A percentile compares a stretch with the other conserved stretches of the same genome.
These are phyloP conservation scores for Eupithecia subumbrata DNA, from an alignment of 2,888 invertebrate species.

Conservation along the genomic window DNA sequence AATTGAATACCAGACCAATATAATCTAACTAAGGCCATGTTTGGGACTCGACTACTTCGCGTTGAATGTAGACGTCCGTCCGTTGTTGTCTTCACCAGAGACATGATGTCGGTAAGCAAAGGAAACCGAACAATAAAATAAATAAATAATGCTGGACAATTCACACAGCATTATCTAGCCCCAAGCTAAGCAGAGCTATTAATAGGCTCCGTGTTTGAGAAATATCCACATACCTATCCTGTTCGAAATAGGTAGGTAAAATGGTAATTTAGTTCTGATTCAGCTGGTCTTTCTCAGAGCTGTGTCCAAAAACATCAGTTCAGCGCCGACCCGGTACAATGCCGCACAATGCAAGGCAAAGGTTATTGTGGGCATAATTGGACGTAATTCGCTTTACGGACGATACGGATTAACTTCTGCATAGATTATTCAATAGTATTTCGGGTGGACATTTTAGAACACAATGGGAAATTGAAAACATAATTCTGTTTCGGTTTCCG, in stretches of 20 bases:
- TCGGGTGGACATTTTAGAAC: conserved; percentile 43
- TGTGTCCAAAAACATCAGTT: conserved; percentile 22
- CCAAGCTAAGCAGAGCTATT: too few relatives aligned
- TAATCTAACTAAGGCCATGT: neutral
- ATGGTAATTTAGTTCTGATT: neutral
- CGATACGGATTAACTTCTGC: conserved; percentile 54
- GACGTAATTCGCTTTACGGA: conserved; percentile 61
- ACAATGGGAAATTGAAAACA: conserved; percentile 38
- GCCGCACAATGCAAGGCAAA: conserved; percentile 75
- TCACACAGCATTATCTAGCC: too few relatives aligned
- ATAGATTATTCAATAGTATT: conserved; percentile 26
- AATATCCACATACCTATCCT: neutral
- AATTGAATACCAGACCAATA: too few relatives aligned
- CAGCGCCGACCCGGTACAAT: conserved; percentile 49
- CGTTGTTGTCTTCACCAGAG: too few relatives aligned
- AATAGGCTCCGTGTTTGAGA: too few relatives aligned
- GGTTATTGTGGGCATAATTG: conserved; percentile 74
- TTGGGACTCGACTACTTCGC: neutral
- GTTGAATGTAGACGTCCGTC: neutral
- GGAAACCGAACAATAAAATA: too few relatives aligned
- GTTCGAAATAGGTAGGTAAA: neutral
- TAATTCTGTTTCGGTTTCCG: conserved; percentile 34
- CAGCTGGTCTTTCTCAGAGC: conserved; percentile 19
- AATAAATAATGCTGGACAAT: too few relatives aligned
- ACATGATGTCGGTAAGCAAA: neutral